Percentiles rank a stretch among this genome's conserved stretches.
phyloP scores from a whole-genome alignment of 1,140 invertebrate species.

The Lordiphosa clarofinis region DNA sequence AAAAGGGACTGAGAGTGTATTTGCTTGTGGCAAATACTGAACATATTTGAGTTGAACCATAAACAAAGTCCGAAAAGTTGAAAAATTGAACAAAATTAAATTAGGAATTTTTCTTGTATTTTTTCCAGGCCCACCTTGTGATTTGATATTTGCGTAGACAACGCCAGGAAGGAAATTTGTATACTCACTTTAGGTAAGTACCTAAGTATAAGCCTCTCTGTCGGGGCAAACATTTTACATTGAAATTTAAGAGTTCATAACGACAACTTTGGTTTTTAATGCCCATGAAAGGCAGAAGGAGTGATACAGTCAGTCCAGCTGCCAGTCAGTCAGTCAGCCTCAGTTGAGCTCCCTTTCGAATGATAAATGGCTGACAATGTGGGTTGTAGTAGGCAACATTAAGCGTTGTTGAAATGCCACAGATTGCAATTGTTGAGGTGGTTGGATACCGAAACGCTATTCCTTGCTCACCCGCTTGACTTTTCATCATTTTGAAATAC shows the following conservation, averaged over 20 bases:
- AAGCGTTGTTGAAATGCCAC: slow-evolving; percentile 65
- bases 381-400: slow-evolving; percentile 69
- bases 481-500: not conserved
- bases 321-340: slow-evolving; percentile 12
- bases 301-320: slow-evolving; percentile 14
- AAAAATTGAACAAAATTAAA: too few relatives aligned
- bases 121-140: too few relatives aligned
- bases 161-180: too few relatives aligned
- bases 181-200: too few relatives aligned
- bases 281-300: not conserved
- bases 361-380: slow-evolving; percentile 72
- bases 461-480: not conserved
- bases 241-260: slow-evolving; percentile 31
- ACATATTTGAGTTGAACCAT: too few relatives aligned
- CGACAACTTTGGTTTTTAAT: slow-evolving; percentile 45
- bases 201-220: too few relatives aligned
- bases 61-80: too few relatives aligned
- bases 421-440: slow-evolving; percentile 64
- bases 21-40: too few relatives aligned
- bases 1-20: too few relatives aligned
- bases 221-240: too few relatives aligned
- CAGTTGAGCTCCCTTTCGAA: slow-evolving; percentile 47
- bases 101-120: too few relatives aligned
- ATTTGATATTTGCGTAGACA: too few relatives aligned
- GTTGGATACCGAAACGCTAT: not conserved